Base-by-base conservation (phyloP, 1,140 invertebrate genomes). In the Akabosia matsudoensis region DNA sequence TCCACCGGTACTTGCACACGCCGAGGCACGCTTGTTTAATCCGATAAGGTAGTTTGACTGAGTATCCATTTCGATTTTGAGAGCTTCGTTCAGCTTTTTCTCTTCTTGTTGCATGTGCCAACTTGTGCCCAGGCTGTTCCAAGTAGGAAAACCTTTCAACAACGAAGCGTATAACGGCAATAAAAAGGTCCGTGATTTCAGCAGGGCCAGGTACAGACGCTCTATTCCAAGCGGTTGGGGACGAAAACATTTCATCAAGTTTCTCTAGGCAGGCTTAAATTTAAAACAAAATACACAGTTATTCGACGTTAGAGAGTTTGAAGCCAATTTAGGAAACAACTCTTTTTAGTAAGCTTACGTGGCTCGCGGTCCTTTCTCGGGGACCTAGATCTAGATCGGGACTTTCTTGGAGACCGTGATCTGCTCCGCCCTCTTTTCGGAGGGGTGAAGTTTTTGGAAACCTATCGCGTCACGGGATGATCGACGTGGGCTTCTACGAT, bases 181-280 rank as follows among this genome's bases (percentile, higher is more conserved):
- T 52, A 51, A 81, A 81, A n/a, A 81, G 56, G 33, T 81, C 78
- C 10, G 70, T 73, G 52, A 81, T 79, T 79, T 81, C 80, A 26
- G 77, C 31, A 33, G 78, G 78, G 26, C 78, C 80, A 26, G 80
- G 76, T 26, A 76, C 70, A 51, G 79, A 70, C 1, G 77, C 74
- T 52, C 79, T 74, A 22, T 77, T 73, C 80, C 80, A 81, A 14
- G 80, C 79, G 2, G 80, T 78, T n/a, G 77, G 45, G 26, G 80
- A 81, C 30, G 61, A 28, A 56, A 81, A 81, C 45, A 81, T 74
- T 33, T 77, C 78, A 71, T 81, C 80, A 61, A 81, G 22, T 34
- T 81, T 81, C 61, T 79, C 75, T 18, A 77, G 56, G 33, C 74
- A 79, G 0, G 77, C 79, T 79, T 45, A 1, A 24, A 7, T n/a